Conservation (phyloP, 2,113 vertebrate species). For the Hippocampus abdominalis region DNA sequence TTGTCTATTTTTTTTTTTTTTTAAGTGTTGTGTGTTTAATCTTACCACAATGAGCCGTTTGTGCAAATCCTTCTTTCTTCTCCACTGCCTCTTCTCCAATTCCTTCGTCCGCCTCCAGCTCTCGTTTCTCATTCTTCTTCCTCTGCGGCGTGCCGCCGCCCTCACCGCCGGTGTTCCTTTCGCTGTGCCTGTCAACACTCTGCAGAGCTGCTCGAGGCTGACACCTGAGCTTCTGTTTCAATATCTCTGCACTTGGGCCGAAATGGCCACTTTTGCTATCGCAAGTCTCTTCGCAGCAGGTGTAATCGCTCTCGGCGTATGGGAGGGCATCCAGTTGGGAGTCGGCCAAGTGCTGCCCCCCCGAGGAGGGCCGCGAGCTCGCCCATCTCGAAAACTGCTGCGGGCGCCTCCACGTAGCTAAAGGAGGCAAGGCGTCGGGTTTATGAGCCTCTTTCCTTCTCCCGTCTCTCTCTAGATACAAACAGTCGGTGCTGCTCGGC, state of each 20-base stretch:
- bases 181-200: constrained; percentile 32
- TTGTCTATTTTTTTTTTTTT: background rate
- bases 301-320: constrained; percentile 47
- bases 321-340: constrained; percentile 55
- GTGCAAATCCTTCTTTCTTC: constrained; percentile 41
- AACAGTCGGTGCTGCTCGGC: constrained; percentile 75
- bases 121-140: constrained; percentile 64
- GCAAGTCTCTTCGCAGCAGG: constrained; percentile 59
- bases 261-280: constrained; percentile 36
- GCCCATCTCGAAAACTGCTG: constrained; percentile 65
- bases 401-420: constrained; percentile 73
- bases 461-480: constrained; percentile 57
- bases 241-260: constrained; percentile 21
- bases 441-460: constrained; percentile 45
- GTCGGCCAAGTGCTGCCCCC: constrained; percentile 53
- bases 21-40: background rate
- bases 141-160: constrained; percentile 39
- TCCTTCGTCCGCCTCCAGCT: constrained; percentile 69
- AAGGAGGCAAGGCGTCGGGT: constrained; percentile 60
- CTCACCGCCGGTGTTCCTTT: constrained; percentile 49
- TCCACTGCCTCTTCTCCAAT: constrained; percentile 55
- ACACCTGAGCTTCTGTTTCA: constrained; percentile 55
- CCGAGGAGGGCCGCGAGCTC: constrained; percentile 37
- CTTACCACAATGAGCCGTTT: constrained; percentile 53
- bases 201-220: constrained; percentile 37